Percentiles rank a stretch among this genome's conserved stretches.
These are phyloP conservation scores for Tromatobia lineatoria DNA, from an alignment of 2,888 invertebrate genomes.

Conservation along the genomic window DNA sequence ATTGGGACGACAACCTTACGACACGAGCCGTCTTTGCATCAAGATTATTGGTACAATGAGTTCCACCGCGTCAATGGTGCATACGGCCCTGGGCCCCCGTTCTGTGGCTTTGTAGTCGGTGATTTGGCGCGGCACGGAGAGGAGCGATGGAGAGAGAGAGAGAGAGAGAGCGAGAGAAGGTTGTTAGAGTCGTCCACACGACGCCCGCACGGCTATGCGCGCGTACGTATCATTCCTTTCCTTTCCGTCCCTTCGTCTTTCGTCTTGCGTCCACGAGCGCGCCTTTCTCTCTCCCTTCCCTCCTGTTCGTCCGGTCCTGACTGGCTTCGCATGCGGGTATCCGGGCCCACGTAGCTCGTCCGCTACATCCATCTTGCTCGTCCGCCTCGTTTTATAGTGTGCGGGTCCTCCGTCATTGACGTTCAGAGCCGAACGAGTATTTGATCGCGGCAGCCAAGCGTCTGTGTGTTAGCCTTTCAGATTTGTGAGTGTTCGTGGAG, in stretches of 20 bases:
- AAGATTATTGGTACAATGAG: not conserved
- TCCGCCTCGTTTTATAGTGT: constrained; percentile 23
- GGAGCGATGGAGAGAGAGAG: not conserved
- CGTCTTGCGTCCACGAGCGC: constrained; percentile 31
- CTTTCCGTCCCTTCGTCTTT: constrained; percentile 44
- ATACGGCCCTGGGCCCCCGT: constrained; percentile 27
- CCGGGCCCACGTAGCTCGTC: constrained; percentile 23
- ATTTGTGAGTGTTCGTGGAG: constrained; percentile 39
- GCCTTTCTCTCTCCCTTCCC: constrained; percentile 25
- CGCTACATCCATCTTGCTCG: constrained; percentile 15
- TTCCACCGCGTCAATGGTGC: not conserved
- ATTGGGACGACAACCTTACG: not conserved
- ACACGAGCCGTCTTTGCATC: not conserved
- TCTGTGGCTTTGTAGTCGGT: constrained; percentile 50
- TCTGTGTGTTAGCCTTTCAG: constrained; percentile 48
- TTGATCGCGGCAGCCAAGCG: constrained; percentile 20
- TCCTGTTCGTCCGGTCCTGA: constrained; percentile 56
- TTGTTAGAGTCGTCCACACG: constrained; percentile 20
- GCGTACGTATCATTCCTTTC: constrained; percentile 32
- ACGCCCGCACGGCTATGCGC: constrained; percentile 42
- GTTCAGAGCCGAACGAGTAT: constrained; percentile 47
- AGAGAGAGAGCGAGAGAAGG: not conserved
- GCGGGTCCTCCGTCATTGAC: constrained; percentile 61
- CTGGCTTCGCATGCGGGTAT: constrained; percentile 48
- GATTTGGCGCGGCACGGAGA: constrained; percentile 55